Evolutionary conservation across 2,113 vertebrate genomes (phyloP).

Genomic region (Rutilus rutilus): DNA sequence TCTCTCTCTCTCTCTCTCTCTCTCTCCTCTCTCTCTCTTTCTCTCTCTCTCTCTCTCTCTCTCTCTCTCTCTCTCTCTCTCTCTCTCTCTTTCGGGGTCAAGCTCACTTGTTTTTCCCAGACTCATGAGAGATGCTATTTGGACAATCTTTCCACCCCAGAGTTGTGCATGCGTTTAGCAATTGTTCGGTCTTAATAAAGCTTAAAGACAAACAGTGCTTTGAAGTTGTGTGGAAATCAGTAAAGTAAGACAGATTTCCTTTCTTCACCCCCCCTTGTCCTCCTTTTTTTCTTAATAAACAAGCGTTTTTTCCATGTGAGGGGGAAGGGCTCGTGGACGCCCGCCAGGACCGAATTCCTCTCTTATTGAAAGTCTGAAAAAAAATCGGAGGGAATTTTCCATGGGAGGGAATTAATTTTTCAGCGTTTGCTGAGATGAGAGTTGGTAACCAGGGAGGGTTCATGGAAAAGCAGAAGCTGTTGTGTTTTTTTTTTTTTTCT

Average conservation of each 20-base stretch:
- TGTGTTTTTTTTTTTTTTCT: constrained; percentile 6
- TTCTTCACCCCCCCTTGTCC: constrained; percentile 66
- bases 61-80: constrained; percentile 12
- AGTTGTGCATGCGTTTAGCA: constrained; percentile 68
- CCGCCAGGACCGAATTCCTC: constrained; percentile 75
- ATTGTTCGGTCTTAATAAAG: constrained; percentile 30
- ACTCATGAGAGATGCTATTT: constrained; percentile 51
- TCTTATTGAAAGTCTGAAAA: constrained; percentile 77
- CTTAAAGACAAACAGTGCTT: constrained; percentile 74
- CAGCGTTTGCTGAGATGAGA: constrained; percentile 65
- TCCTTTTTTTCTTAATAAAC: constrained; percentile 76
- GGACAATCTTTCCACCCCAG: constrained; percentile 73
- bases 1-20: no score
- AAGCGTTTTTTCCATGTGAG: constrained; percentile 69
- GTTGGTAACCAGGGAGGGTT: constrained; percentile 53
- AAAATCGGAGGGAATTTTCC: constrained; percentile 76
- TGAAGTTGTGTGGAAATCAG: constrained; percentile 69
- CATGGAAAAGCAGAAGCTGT: constrained; percentile 51
- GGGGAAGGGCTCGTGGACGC: constrained; percentile 66
- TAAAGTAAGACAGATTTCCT: constrained; percentile 74
- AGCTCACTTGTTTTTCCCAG: constrained; percentile 45
- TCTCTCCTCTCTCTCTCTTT: no score
- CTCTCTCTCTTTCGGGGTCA: not conserved
- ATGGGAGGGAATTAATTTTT: constrained; percentile 76
- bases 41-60: not conserved